These are phyloP conservation scores for Porites evermanni DNA, from an alignment of 92 coral and sea anemone species.

Conservation along the genomic window DNA sequence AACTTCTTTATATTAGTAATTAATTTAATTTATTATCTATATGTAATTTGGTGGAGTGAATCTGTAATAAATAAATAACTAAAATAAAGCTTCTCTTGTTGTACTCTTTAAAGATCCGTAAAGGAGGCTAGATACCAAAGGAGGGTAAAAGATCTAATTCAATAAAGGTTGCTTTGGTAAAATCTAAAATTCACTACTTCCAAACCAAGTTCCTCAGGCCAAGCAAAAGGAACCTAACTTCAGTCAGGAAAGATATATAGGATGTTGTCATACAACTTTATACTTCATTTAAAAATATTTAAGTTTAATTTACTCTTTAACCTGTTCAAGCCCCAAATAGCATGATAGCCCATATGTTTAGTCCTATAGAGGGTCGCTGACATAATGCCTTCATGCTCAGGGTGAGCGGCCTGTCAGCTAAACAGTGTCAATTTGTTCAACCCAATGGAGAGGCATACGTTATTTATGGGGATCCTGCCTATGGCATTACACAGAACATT, in stretches of 20 bases:
- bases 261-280: slow-evolving; percentile 33
- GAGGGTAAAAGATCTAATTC: slow-evolving; percentile 42
- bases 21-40: background rate
- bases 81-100: slow-evolving; percentile 40
- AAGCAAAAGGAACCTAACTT: slow-evolving; percentile 42
- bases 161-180: slow-evolving; percentile 48
- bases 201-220: slow-evolving; percentile 38
- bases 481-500: slow-evolving; percentile 68
- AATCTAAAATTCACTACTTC: slow-evolving; percentile 50
- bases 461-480: slow-evolving; percentile 66
- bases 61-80: slow-evolving; percentile 23
- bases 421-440: slow-evolving; percentile 48
- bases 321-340: slow-evolving; percentile 63
- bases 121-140: slow-evolving; percentile 47
- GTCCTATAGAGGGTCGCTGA: slow-evolving; percentile 66
- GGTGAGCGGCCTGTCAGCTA: slow-evolving; percentile 54
- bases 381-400: slow-evolving; percentile 77
- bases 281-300: slow-evolving; percentile 31
- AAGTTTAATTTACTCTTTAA: slow-evolving; percentile 36
- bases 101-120: slow-evolving; percentile 54
- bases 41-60: slow-evolving; percentile 7
- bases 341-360: slow-evolving; percentile 63
- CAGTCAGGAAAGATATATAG: slow-evolving; percentile 38
- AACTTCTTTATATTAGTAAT: slow-evolving; percentile 3
- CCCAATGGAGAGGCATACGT: slow-evolving; percentile 72